Conservation (phyloP, 30 jellyfish, hydroid and myxozoan genomes). For the Sanderia malayensis region DNA sequence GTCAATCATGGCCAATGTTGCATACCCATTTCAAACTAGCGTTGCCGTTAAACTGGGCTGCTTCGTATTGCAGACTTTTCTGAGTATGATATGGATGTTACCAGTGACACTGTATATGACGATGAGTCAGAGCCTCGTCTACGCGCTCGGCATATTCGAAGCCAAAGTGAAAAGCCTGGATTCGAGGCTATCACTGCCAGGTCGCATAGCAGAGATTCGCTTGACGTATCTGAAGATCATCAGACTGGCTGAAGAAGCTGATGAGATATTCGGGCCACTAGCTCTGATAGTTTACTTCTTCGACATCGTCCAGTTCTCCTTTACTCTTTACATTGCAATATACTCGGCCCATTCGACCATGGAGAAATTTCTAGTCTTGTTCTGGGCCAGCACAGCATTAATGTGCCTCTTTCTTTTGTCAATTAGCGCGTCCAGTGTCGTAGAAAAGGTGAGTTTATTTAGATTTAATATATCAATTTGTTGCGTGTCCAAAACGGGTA, state of each 20-base stretch:
- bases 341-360: slow-evolving; percentile 8
- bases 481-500: too few species aligned
- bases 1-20: background rate
- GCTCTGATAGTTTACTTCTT: slow-evolving; percentile 30
- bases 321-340: slow-evolving; percentile 23
- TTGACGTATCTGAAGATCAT: slow-evolving; percentile 31
- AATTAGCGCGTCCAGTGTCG: slow-evolving; percentile 40
- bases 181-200: slow-evolving; percentile 3
- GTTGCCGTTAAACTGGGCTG: background rate
- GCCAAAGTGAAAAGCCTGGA: slow-evolving; percentile 5
- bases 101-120: slow-evolving; percentile 19
- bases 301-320: slow-evolving; percentile 43
- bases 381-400: slow-evolving; percentile 24
- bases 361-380: slow-evolving; percentile 16
- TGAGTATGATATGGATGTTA: slow-evolving; percentile 20
- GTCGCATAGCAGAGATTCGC: slow-evolving; percentile 27
- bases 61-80: background rate
- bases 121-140: slow-evolving; percentile 29
- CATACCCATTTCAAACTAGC: slow-evolving; percentile 8
- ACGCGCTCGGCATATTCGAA: slow-evolving; percentile 22
- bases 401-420: slow-evolving; percentile 28
- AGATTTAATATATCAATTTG: too few species aligned
- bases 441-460: slow-evolving; percentile 24
- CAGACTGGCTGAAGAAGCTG: slow-evolving; percentile 24
- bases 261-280: slow-evolving; percentile 41